These are phyloP conservation scores for Megaustenia siamemsis DNA, from an alignment of 2,888 invertebrate species.

Conservation along the genomic window DNA sequence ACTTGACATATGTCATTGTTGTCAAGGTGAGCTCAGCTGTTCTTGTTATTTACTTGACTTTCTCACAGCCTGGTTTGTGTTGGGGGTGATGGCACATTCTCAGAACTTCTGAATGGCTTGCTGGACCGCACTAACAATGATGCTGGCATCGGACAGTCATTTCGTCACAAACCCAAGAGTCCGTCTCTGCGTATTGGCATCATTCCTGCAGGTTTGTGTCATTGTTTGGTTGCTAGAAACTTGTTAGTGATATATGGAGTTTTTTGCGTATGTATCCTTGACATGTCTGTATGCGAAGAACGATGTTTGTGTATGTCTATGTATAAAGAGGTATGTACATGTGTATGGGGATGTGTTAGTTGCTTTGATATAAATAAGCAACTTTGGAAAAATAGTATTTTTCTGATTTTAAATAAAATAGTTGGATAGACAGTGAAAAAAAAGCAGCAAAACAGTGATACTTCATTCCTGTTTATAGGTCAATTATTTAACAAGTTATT, in stretches of 20 bases:
- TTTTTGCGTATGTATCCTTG: too few species aligned
- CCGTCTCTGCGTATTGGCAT: slow-evolving; percentile 75
- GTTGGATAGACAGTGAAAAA: too few species aligned
- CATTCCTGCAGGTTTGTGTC: slow-evolving; percentile 84
- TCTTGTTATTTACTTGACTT: neutral
- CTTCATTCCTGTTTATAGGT: too few species aligned
- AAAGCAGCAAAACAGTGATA: too few species aligned
- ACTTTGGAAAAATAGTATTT: too few species aligned
- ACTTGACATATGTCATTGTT: too few species aligned
- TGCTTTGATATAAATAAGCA: too few species aligned
- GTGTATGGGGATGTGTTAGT: neutral
- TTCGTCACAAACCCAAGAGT: slow-evolving; percentile 79
- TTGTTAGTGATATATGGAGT: neutral
- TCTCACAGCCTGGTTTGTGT: slow-evolving; percentile 86
- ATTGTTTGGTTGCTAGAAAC: neutral
- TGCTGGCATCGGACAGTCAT: slow-evolving; percentile 82
- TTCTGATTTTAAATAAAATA: too few species aligned
- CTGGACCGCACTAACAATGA: slow-evolving; percentile 83
- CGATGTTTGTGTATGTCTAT: neutral
- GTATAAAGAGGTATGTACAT: neutral
- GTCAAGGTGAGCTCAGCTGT: too few species aligned
- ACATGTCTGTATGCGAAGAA: too few species aligned
- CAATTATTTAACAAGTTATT: too few species aligned
- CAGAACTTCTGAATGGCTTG: slow-evolving; percentile 88
- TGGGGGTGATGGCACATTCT: slow-evolving; percentile 92